phyloP scores from a whole-genome alignment of 2,888 invertebrate genomes.

The Rhamnusium bicolor region DNA sequence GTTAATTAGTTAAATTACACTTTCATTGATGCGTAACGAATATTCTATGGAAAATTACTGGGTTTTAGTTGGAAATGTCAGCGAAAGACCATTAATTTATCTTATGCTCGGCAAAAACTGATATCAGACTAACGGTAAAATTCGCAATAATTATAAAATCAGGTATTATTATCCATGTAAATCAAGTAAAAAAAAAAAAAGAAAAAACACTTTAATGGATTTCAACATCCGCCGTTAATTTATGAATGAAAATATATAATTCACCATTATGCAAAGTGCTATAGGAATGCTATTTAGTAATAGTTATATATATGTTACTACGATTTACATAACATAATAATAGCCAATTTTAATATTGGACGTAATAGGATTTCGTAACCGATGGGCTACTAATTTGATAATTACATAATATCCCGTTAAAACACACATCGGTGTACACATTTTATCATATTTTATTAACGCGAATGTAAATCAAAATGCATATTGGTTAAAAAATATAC shows the following conservation, averaged over 20 bases:
- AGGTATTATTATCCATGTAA: constrained; percentile 44
- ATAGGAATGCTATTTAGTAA: constrained; percentile 18
- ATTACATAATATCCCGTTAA: constrained; percentile 4
- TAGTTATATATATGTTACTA: constrained; percentile 5
- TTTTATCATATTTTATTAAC: background rate
- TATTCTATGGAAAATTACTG: constrained; percentile 28
- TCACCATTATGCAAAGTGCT: constrained; percentile 17
- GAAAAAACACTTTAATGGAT: constrained; percentile 37
- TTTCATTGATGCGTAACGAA: constrained; percentile 37
- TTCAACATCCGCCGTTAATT: constrained; percentile 39
- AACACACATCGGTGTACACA: background rate
- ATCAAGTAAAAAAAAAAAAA: constrained; percentile 26
- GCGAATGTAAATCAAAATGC: background rate
- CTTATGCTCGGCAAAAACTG: constrained; percentile 33
- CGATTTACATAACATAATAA: constrained; percentile 28
- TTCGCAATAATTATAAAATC: constrained; percentile 48
- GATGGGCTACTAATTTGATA: constrained; percentile 11
- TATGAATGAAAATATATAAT: constrained; percentile 41
- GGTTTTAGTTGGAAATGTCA: constrained; percentile 19
- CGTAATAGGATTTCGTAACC: background rate
- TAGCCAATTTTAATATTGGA: constrained; percentile 16
- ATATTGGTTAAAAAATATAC: too few species aligned
- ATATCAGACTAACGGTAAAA: constrained; percentile 39
- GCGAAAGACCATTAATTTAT: constrained; percentile 13
- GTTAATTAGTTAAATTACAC: constrained; percentile 44